These are phyloP conservation scores for Proctacanthus coquilletti DNA, from an alignment of 1,140 invertebrate species.

Conservation along the genomic window DNA sequence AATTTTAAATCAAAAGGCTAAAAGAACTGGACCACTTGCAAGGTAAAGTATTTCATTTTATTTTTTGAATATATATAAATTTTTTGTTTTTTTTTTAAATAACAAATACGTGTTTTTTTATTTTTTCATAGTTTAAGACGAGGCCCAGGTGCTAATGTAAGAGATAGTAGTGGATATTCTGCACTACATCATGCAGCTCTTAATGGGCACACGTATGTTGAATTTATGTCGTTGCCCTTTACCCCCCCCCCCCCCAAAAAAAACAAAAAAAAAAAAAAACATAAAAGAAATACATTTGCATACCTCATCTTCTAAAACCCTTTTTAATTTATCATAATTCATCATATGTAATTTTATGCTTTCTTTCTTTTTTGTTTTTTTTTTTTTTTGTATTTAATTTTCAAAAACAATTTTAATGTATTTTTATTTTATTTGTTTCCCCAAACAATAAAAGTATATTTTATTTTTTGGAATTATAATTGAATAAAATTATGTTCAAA, in stretches of 20 bases:
- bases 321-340: too few relatives aligned
- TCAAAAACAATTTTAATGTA: too few relatives aligned
- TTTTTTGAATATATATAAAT: constrained; percentile 9
- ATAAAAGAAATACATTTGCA: background rate
- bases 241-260: too few relatives aligned
- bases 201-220: constrained; percentile 77
- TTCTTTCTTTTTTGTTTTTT: too few relatives aligned
- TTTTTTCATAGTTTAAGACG: constrained; percentile 56
- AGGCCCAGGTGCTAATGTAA: constrained; percentile 79
- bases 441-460: too few relatives aligned
- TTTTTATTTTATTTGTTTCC: too few relatives aligned
- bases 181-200: constrained; percentile 87
- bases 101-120: background rate
- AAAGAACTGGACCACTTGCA: constrained; percentile 81
- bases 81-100: constrained; percentile 9
- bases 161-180: constrained; percentile 88
- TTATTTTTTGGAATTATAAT: too few relatives aligned
- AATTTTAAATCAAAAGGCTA: constrained; percentile 73
- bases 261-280: background rate
- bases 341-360: background rate
- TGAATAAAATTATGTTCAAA: too few relatives aligned
- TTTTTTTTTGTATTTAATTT: too few relatives aligned
- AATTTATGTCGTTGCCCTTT: too few relatives aligned
- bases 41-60: constrained; percentile 42
- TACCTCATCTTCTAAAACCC: too few relatives aligned